Percentiles rank a stretch among this genome's conserved stretches.
Conservation (phyloP, 2,888 invertebrate genomes). For the Sturmia bella region DNA sequence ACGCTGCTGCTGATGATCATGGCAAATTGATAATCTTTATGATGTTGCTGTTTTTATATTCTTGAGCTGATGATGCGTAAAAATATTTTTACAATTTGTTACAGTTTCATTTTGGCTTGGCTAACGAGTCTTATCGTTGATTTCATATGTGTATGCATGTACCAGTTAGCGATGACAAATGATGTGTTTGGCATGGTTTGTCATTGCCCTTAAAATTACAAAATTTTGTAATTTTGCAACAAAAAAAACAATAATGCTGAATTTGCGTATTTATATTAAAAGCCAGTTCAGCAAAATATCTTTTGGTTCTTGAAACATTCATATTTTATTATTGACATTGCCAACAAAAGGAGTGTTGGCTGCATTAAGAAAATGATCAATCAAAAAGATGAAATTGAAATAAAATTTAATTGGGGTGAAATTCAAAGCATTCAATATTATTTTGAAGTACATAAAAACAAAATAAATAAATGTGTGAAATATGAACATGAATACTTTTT, state of each 20-base stretch:
- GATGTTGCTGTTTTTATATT: neutral
- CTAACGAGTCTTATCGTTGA: conserved; percentile 44
- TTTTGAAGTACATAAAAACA: too few species aligned
- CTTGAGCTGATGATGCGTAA: conserved; percentile 57
- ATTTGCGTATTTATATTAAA: conserved; percentile 7
- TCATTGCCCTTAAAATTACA: conserved; percentile 45
- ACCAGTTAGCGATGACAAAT: conserved; percentile 53
- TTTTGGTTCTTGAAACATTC: neutral
- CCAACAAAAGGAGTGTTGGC: conserved; percentile 53
- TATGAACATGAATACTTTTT: too few species aligned
- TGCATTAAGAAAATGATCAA: conserved; percentile 38
- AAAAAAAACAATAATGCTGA: neutral
- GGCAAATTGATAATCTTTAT: conserved; percentile 33
- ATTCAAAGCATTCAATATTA: neutral
- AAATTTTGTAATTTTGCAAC: conserved; percentile 27
- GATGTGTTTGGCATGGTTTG: conserved; percentile 44
- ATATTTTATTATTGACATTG: conserved; percentile 36
- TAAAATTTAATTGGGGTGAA: conserved; percentile 56
- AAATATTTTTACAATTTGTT: conserved; percentile 68
- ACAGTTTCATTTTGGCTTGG: conserved; percentile 62
- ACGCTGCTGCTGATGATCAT: conserved; percentile 12
- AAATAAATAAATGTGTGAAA: too few species aligned
- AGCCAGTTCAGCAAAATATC: conserved; percentile 17
- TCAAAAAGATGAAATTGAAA: conserved; percentile 40
- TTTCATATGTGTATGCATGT: neutral